Evolutionary conservation across 2,113 vertebrate genomes (phyloP), one percentile per base, ranked within the genome.

Genomic region (Anser cygnoides): DNA sequence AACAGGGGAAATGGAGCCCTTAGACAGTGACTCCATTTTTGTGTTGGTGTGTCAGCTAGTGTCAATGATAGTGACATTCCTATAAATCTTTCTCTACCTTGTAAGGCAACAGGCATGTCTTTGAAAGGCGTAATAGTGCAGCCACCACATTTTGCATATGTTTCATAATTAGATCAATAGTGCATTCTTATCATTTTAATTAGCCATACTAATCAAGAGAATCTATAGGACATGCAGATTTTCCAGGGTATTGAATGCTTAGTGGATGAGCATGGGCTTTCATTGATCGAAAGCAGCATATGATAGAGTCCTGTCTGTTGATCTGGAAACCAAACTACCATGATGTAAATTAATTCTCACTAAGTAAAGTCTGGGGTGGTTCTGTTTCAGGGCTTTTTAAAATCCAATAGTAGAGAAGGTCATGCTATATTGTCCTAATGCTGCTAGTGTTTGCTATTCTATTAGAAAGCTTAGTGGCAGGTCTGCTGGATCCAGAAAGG

Each of bases 361-460:
- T 97, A 93, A 97, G 92, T 92, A 88, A 91, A 92, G 93, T 89
- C 84, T 74, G 37, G 95, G 93, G 10, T 79, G 68, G 77, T 92
- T 95, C 84, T 95, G 67, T 97, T 96, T 93, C 93, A 61, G 96
- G 97, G 94, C 96, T 96, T 93, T 92, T 96, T 80, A 90, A 97
- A 97, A 95, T 96, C 82, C 46, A 28, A 92, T 91, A 93, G 52
- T 31, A 90, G 90, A 96, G 96, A 97, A 98, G 97, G 98, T 98
- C 98, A 94, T 13, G 44, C 39, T 93, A 70, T 97, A 72, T 89
- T 92, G 61, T 95, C 83, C 93, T 95, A 71, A 46, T 54, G 57
- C 41, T 97, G 57, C 61, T 88, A 76, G 55, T 84, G 63, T 93
- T 95, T 86, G 90, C 79, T 90, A 37, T 96, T 92, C 88, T 92